Evolutionary conservation across 2,113 vertebrate genomes (phyloP).

Genomic region (Gavia stellata): DNA sequence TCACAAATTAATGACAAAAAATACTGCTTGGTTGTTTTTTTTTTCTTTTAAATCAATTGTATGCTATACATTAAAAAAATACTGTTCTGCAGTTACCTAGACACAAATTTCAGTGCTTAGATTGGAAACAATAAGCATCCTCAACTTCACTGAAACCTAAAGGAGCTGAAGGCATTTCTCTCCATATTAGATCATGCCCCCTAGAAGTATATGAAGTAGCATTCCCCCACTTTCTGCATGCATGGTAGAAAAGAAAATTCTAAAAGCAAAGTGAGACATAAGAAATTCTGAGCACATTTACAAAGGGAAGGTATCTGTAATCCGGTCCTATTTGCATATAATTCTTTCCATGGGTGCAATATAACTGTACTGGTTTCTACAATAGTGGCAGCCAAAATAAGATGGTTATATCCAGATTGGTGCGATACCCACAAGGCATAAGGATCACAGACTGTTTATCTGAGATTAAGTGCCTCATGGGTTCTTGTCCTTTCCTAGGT

Average conservation of each 20-base stretch:
- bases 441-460: neutral
- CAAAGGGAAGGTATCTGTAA: neutral
- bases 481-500: neutral
- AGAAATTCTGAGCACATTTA: slow-evolving; percentile 37
- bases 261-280: neutral
- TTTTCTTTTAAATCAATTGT: neutral
- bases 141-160: neutral
- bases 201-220: neutral
- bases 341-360: slow-evolving; percentile 19
- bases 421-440: neutral
- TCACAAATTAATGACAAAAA: neutral
- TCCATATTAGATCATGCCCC: neutral
- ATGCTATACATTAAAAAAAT: neutral
- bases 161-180: neutral
- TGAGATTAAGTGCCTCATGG: neutral
- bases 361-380: neutral
- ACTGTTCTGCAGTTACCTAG: slow-evolving; percentile 13
- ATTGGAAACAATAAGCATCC: neutral
- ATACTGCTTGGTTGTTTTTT: neutral
- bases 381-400: neutral
- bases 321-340: slow-evolving; percentile 31
- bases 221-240: neutral
- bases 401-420: neutral
- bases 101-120: neutral
- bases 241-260: slow-evolving; percentile 37